A percentile compares a stretch with the other conserved stretches of the same genome.
phyloP scores from a whole-genome alignment of 2,888 invertebrate species.

The Invenusta paracnida region DNA sequence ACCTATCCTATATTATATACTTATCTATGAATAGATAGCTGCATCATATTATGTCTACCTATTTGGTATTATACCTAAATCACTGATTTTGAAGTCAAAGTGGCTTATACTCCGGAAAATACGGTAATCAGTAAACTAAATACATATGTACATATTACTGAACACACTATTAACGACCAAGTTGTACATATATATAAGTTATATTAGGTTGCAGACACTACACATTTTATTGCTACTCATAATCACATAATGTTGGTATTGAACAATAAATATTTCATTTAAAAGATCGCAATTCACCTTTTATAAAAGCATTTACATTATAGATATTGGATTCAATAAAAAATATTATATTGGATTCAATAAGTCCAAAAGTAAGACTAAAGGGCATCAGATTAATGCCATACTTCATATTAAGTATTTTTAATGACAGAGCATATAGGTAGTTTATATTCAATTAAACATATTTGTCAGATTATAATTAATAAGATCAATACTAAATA shows the following conservation, averaged over 20 bases:
- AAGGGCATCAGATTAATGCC: background rate
- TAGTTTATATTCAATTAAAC: background rate
- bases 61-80: no score
- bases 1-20: no score
- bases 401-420: background rate
- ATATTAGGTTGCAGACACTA: background rate
- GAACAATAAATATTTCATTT: background rate
- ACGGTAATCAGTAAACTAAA: no score
- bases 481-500: background rate
- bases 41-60: no score
- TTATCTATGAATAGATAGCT: no score
- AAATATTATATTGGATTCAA: background rate
- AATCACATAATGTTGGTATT: background rate
- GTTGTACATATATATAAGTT: background rate
- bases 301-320: background rate
- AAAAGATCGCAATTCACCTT: background rate
- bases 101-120: no score
- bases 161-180: background rate
- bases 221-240: background rate
- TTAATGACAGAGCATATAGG: background rate
- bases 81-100: no score
- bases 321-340: background rate
- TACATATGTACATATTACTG: no score
- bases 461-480: background rate
- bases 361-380: background rate